A percentile compares a stretch with the other conserved stretches of the same genome.
Evolutionary conservation across 2,113 vertebrate genomes (phyloP).

Genomic region (Furnarius figulus): DNA sequence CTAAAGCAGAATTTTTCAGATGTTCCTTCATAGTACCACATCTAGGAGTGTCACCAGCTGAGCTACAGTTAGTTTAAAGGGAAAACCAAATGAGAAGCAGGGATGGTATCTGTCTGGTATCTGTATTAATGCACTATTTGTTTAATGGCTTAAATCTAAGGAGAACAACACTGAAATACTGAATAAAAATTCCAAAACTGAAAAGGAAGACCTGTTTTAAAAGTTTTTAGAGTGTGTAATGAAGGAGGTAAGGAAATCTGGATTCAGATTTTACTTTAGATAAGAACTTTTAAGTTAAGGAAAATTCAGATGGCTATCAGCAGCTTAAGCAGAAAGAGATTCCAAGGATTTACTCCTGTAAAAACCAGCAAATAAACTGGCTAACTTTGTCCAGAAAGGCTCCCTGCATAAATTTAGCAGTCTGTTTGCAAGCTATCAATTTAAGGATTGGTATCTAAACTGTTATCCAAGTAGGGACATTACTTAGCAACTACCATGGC

Average conservation of each 20-base stretch:
- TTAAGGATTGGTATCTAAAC: conserved; percentile 54
- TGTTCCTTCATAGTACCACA: accelerated
- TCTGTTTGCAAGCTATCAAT: conserved; percentile 41
- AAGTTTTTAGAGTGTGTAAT: not conserved
- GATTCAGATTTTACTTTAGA: conserved; percentile 11
- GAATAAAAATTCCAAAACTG: not conserved
- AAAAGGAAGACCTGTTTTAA: not conserved
- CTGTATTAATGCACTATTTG: not conserved
- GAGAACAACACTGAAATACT: not conserved
- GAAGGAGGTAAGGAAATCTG: not conserved
- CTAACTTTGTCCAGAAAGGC: not conserved
- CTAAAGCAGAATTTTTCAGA: not conserved
- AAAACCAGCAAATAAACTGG: not conserved
- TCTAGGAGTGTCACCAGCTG: not conserved
- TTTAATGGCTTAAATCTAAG: not conserved
- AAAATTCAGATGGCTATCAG: not conserved
- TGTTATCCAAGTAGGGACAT: conserved; percentile 57
- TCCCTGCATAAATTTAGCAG: conserved; percentile 17
- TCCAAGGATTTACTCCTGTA: not conserved
- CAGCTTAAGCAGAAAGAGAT: not conserved
- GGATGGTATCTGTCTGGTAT: not conserved
- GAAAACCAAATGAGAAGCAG: not conserved
- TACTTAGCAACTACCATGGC: conserved; percentile 22
- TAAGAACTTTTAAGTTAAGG: not conserved
- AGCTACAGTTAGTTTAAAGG: not conserved